Conservation (phyloP, 2,113 vertebrate species). For the Heloderma charlesbogerti region DNA sequence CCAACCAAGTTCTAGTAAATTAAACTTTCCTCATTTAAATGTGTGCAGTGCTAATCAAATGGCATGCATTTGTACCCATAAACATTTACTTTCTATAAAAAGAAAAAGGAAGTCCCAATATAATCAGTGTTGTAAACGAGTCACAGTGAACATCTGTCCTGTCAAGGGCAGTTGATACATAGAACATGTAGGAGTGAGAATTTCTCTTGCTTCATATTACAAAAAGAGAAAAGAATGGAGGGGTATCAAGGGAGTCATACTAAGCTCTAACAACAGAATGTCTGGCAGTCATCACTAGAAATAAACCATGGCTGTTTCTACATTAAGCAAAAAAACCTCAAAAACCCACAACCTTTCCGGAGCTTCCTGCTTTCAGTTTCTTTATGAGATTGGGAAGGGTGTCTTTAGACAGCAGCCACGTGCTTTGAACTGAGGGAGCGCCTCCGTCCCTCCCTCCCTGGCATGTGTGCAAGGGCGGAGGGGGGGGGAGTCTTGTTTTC, state of each 20-base stretch:
- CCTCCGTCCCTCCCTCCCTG: too few species aligned
- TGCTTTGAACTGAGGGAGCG: too few species aligned
- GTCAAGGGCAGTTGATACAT: neutral
- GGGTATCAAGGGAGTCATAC: neutral
- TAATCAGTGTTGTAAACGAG: neutral
- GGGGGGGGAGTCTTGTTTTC: too few species aligned
- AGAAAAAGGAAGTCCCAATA: neutral
- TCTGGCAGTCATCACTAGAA: constrained; percentile 7
- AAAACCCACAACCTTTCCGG: too few species aligned
- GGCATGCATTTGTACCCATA: neutral
- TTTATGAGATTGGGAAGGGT: too few species aligned
- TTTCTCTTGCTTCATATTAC: neutral
- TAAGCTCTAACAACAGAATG: neutral
- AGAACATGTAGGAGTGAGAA: neutral
- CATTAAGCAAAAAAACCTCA: too few species aligned
- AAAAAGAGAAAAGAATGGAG: neutral
- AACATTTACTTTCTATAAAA: neutral
- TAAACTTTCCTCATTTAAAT: neutral
- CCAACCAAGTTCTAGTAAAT: neutral
- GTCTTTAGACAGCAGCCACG: too few species aligned
- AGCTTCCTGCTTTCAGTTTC: too few species aligned
- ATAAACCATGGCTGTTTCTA: too few species aligned
- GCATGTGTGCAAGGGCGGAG: too few species aligned
- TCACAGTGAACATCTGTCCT: constrained; percentile 10
- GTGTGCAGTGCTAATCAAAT: neutral